A percentile compares a stretch with the other conserved stretches of the same genome.
These are phyloP conservation scores for Phenacoccus solenopsis DNA, from an alignment of 1,140 invertebrate genomes.

Conservation along the genomic window DNA sequence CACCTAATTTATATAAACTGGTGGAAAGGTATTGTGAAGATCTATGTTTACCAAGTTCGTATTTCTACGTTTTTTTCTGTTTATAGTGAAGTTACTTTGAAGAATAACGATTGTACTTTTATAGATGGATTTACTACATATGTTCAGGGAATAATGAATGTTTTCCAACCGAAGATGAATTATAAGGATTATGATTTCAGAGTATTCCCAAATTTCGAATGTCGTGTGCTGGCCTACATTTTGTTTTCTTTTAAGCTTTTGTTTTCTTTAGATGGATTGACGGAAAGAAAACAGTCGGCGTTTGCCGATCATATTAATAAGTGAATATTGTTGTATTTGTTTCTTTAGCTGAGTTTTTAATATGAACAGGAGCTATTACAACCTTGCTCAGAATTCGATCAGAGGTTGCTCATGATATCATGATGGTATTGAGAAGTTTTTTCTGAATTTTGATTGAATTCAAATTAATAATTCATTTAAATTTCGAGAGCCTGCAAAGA, in stretches of 20 bases:
- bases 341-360: too few relatives aligned
- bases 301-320: neutral
- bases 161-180: neutral
- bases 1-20: neutral
- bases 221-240: neutral
- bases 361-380: neutral
- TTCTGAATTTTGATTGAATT: too few relatives aligned
- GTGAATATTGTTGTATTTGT: too few relatives aligned
- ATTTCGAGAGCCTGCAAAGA: too few relatives aligned
- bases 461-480: too few relatives aligned
- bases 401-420: too few relatives aligned
- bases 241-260: neutral
- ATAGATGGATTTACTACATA: neutral
- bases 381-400: too few relatives aligned
- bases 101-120: neutral
- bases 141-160: neutral
- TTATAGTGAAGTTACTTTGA: neutral
- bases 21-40: neutral
- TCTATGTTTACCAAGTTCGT: neutral
- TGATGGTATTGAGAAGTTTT: too few relatives aligned
- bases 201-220: neutral
- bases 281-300: neutral
- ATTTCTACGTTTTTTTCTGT: neutral
- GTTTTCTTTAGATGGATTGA: neutral
- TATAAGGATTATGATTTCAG: neutral